A percentile compares a stretch with the other conserved stretches of the same genome.
Evolutionary conservation across 2,888 invertebrate genomes (phyloP).

Genomic region (Tetramorium bicarinatum): DNA sequence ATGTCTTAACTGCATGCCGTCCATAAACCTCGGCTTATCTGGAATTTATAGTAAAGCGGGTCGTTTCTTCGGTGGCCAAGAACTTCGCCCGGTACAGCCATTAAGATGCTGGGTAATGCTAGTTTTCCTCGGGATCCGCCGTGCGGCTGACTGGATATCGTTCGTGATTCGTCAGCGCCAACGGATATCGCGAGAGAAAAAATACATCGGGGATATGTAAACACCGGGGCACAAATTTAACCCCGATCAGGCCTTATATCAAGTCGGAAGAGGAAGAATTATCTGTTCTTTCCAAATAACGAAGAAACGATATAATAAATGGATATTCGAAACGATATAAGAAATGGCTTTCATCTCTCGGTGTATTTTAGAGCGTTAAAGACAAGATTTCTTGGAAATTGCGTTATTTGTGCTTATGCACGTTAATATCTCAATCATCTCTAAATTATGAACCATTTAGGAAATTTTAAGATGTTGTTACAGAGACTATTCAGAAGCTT

Average conservation of each 20-base stretch:
- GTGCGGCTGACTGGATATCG: slow-evolving; percentile 46
- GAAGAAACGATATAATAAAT: slow-evolving; percentile 4
- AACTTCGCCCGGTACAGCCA: slow-evolving; percentile 72
- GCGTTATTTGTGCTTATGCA: not conserved
- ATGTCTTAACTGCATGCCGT: slow-evolving; percentile 73
- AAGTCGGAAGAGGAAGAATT: not conserved
- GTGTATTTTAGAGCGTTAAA: not conserved
- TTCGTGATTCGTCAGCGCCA: slow-evolving; percentile 20
- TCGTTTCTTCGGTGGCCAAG: slow-evolving; percentile 78
- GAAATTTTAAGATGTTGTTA: not conserved
- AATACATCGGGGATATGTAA: slow-evolving; percentile 59
- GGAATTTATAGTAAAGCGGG: slow-evolving; percentile 80
- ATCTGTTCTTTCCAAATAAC: not conserved
- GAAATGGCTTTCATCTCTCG: not conserved
- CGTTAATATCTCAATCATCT: not conserved
- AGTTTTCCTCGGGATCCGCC: slow-evolving; percentile 67
- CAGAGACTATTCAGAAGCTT: not conserved
- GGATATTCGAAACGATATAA: not conserved
- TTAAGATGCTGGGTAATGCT: slow-evolving; percentile 73
- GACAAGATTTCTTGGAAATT: not conserved
- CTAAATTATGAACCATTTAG: not conserved
- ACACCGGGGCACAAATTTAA: not conserved
- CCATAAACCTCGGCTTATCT: slow-evolving; percentile 81
- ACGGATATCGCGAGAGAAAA: slow-evolving; percentile 58
- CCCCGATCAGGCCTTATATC: not conserved